Base-by-base conservation (phyloP, 2,888 invertebrate species). In the Lithophane leautieri region DNA sequence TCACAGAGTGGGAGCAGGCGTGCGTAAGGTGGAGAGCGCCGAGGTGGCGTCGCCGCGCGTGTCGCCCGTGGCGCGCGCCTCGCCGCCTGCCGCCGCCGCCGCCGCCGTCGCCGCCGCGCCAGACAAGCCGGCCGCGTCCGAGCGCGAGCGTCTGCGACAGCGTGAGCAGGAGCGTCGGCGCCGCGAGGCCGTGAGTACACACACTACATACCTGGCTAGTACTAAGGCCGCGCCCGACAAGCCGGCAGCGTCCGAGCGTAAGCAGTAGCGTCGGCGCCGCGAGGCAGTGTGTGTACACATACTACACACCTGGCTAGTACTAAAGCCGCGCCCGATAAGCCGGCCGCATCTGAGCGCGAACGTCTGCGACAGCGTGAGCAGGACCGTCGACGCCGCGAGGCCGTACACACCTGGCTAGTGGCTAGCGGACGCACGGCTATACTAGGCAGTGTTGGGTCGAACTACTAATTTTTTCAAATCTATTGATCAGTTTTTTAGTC, bases 121-220 rank as follows among this genome's bases (percentile, higher is more conserved):
- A 79, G 95, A 95, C 92, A 94, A 94, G 96, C 91, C 97, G 91
- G 97, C 98, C 73, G 98, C 97, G 66, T 97, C 98, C 76, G 99
- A 99, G 93, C 97, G 99, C 82, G 99, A 99, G 93, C 97, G 98
- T 56, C 97, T 98, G 91, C 97, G 99, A 89, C 97, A 98, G 92
- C 97, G 98, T 86, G 99, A 99, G 93, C 99, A 99, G 95, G 99
- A 99, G 93, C 97, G 99, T 77, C 97, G 99, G 83, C 97, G 99
- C 83, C 97, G 99, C 82, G 99, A 99, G 97, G 99, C 99, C 93
- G 99, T 99, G 94, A 97, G 98, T 50, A 50, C 50, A 50, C 19
- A 19, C 19, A 50, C 50, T 50, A 19, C 19, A 50, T 14, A 19
- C 19, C 50, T 50, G 50, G 50, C 50, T 50, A 50, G 50, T 50